These are phyloP conservation scores for Sialia sialis DNA, from an alignment of 2,113 vertebrate species.

Conservation along the genomic window DNA sequence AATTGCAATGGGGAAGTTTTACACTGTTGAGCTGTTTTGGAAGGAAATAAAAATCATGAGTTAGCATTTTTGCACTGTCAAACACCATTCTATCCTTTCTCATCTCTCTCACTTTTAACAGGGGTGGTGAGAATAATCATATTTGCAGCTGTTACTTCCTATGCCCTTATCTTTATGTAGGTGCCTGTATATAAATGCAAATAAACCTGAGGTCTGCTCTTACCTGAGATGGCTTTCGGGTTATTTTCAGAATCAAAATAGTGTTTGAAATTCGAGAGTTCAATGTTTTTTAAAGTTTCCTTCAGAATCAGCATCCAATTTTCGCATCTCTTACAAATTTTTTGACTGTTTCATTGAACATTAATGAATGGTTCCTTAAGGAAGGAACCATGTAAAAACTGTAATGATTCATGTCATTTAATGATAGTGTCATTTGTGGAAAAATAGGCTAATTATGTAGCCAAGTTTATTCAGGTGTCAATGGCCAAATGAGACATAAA, in stretches of 20 bases:
- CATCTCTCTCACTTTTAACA: neutral
- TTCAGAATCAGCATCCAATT: neutral
- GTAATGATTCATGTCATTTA: neutral
- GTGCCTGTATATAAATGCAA: neutral
- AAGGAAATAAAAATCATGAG: neutral
- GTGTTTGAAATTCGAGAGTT: neutral
- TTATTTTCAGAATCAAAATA: neutral
- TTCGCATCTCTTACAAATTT: neutral
- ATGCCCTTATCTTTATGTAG: neutral
- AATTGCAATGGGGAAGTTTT: neutral
- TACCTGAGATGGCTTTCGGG: neutral
- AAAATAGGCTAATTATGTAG: neutral
- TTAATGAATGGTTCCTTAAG: neutral
- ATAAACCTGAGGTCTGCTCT: neutral
- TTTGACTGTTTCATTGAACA: neutral
- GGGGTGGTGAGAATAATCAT: neutral
- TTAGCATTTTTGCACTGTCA: neutral
- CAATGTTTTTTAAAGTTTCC: neutral
- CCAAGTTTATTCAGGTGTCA: slow-evolving; percentile 11
- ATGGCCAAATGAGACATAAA: neutral
- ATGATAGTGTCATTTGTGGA: neutral
- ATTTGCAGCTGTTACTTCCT: neutral
- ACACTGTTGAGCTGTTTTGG: neutral
- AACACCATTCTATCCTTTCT: neutral
- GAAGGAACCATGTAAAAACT: neutral